Conservation (phyloP, 2,888 invertebrate genomes). For the Platycnemis pennipes region DNA sequence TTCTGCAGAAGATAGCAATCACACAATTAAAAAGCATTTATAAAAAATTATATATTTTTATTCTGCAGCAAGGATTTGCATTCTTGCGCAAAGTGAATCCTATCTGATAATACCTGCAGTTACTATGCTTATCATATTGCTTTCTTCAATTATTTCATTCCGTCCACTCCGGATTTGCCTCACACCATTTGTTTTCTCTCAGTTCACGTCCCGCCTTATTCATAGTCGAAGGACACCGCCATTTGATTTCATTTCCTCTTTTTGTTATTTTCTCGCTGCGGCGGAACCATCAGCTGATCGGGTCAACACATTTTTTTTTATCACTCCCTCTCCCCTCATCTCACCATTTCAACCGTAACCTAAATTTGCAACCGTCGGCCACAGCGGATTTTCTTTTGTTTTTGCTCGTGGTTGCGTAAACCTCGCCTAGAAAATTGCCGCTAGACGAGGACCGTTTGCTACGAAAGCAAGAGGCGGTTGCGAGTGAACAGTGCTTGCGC, state of each 20-base stretch:
- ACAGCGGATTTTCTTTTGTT: conserved; percentile 12
- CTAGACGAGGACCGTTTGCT: conserved; percentile 14
- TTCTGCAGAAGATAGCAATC: no score
- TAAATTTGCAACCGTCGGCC: conserved; percentile 50
- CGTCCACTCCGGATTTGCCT: not conserved
- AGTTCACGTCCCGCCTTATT: not conserved
- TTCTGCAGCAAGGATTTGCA: no score
- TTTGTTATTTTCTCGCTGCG: not conserved
- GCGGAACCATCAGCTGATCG: conserved; percentile 29
- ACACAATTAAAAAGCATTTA: no score
- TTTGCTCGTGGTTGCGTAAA: not conserved
- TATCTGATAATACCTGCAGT: no score
- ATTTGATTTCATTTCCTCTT: conserved; percentile 17
- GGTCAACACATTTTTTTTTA: not conserved
- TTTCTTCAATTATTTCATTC: not conserved
- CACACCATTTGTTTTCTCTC: not conserved
- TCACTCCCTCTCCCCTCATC: not conserved
- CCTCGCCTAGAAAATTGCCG: not conserved
- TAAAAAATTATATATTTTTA: no score
- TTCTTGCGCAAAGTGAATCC: no score
- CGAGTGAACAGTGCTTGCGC: not conserved
- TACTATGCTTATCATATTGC: no score
- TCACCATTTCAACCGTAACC: conserved; percentile 15
- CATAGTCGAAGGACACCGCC: not conserved
- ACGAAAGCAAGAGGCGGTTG: conserved; percentile 8